Conservation (phyloP, 23 tunicate genomes). For the Clavelina lepadiformis region DNA sequence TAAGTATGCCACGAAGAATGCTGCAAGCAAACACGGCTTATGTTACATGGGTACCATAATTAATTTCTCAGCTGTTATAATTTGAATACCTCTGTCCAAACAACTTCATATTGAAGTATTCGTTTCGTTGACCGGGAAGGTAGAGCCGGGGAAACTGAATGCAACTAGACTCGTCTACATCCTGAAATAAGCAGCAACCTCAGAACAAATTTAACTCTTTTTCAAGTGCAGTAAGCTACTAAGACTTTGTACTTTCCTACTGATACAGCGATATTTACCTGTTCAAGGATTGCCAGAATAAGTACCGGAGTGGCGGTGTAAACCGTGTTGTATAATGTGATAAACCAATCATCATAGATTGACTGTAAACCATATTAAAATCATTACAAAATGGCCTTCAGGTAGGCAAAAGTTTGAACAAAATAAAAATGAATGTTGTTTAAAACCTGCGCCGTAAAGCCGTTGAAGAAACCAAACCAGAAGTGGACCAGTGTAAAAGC, state of each 20-base stretch:
- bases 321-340: constrained; percentile 83
- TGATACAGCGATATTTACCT: constrained; percentile 31
- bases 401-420: too few species aligned
- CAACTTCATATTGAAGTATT: constrained; percentile 59
- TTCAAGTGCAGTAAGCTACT: too few species aligned
- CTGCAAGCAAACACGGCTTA: constrained; percentile 17
- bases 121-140: constrained; percentile 79
- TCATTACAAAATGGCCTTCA: too few species aligned
- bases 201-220: not conserved
- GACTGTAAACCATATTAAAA: constrained; percentile 19
- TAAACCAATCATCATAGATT: constrained; percentile 70
- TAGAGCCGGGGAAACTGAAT: constrained; percentile 72
- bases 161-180: constrained; percentile 63
- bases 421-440: too few species aligned
- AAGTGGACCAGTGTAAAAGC: constrained; percentile 93
- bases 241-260: not conserved
- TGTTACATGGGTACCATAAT: not conserved
- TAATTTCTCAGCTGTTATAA: not conserved
- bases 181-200: constrained; percentile 38
- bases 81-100: constrained; percentile 43
- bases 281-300: constrained; percentile 72
- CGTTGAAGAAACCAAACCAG: constrained; percentile 88
- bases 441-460: constrained; percentile 81
- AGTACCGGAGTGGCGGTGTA: constrained; percentile 80
- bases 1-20: constrained; percentile 40